A percentile compares a stretch with the other conserved stretches of the same genome.
phyloP scores from a whole-genome alignment of 1,140 invertebrate genomes.

The Pararge aegeria region DNA sequence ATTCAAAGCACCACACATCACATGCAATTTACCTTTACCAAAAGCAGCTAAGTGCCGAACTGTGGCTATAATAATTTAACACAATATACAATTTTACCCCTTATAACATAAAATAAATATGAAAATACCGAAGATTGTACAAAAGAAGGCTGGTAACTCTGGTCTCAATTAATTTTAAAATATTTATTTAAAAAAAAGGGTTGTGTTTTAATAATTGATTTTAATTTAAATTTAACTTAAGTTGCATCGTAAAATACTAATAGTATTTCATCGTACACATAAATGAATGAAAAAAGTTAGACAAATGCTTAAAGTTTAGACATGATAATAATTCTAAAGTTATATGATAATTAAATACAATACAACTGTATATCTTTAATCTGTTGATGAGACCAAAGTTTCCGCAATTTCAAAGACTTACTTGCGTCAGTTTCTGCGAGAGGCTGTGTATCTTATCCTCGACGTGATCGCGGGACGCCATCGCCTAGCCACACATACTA shows the following conservation, averaged over 20 bases:
- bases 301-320: no score
- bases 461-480: slow-evolving; percentile 83
- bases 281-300: no score
- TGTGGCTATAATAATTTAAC: slow-evolving; percentile 54
- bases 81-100: slow-evolving; percentile 51
- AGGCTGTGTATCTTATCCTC: slow-evolving; percentile 85
- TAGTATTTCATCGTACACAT: no score
- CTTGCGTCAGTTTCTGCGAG: slow-evolving; percentile 83
- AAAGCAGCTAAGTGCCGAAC: slow-evolving; percentile 56
- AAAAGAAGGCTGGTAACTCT: slow-evolving; percentile 30
- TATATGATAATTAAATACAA: background rate
- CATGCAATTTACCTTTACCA: slow-evolving; percentile 75
- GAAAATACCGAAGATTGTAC: slow-evolving; percentile 30
- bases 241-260: no score
- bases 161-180: slow-evolving; percentile 9
- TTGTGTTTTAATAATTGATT: no score
- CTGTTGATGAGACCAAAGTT: background rate
- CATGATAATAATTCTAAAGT: background rate
- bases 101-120: slow-evolving; percentile 26
- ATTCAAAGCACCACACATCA: slow-evolving; percentile 48
- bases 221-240: no score
- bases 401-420: slow-evolving; percentile 74
- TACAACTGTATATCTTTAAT: background rate
- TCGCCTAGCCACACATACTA: slow-evolving; percentile 80
- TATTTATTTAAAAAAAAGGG: background rate